phyloP scores from a whole-genome alignment of 2,113 vertebrate species.

The Euleptes europaea region DNA sequence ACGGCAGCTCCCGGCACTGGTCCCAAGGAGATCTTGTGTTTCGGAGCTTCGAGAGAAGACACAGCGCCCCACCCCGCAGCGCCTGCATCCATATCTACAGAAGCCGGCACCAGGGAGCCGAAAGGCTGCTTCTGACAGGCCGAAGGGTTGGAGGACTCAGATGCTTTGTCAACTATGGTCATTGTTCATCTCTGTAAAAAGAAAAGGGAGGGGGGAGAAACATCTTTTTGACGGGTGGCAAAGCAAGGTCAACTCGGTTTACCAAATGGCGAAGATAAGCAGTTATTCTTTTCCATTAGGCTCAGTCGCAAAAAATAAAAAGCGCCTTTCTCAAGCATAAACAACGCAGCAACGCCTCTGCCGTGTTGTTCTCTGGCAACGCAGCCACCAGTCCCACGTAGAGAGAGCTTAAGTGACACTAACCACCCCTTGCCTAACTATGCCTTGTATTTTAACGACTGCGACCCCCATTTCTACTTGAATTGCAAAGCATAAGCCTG shows the following conservation, averaged over 20 bases:
- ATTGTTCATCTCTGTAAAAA: slow-evolving; percentile 91
- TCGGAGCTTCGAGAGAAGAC: slow-evolving; percentile 83
- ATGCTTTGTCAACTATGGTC: slow-evolving; percentile 96
- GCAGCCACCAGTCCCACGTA: not conserved
- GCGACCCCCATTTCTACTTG: not conserved
- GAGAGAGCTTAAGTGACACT: too few species aligned
- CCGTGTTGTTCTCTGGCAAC: not conserved
- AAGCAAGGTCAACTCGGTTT: not conserved
- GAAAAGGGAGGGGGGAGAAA: not conserved
- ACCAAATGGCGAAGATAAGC: not conserved
- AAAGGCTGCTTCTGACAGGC: slow-evolving; percentile 85
- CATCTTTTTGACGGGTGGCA: slow-evolving; percentile 4
- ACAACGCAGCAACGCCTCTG: not conserved
- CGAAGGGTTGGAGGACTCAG: slow-evolving; percentile 89
- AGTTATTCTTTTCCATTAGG: not conserved
- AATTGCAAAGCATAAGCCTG: not conserved
- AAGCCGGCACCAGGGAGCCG: slow-evolving; percentile 79
- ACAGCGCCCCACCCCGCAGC: slow-evolving; percentile 85
- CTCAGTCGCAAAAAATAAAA: not conserved
- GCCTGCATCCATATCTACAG: slow-evolving; percentile 89
- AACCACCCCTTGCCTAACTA: not conserved
- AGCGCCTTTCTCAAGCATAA: not conserved
- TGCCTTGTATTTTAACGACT: not conserved
- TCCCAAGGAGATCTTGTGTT: slow-evolving; percentile 83
- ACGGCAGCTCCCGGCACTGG: slow-evolving; percentile 87